Percentiles rank a stretch among this genome's conserved stretches.
Evolutionary conservation across 1,140 invertebrate species (phyloP).

Genomic region (Orussus abietinus): DNA sequence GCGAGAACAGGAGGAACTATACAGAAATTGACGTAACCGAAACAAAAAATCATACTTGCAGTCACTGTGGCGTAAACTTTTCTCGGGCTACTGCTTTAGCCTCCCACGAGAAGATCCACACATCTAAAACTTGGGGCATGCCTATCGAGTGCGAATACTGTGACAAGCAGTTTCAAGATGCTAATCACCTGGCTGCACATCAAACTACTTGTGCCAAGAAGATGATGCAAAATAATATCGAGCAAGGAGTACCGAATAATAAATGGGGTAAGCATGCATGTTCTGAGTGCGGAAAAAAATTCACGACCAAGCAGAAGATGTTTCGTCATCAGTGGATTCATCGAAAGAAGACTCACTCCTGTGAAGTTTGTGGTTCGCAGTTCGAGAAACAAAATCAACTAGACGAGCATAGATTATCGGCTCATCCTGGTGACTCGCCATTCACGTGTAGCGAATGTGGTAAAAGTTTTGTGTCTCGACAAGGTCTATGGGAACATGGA

Average conservation of each 20-base stretch:
- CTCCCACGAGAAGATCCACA: constrained; percentile 41
- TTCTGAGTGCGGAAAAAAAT: constrained; percentile 50
- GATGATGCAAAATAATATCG: constrained; percentile 35
- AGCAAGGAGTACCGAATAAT: constrained; percentile 28
- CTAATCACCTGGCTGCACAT: constrained; percentile 35
- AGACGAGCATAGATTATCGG: constrained; percentile 47
- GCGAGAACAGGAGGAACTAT: constrained; percentile 19
- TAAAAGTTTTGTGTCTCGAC: constrained; percentile 50
- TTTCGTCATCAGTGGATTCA: constrained; percentile 56
- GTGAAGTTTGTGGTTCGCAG: constrained; percentile 49
- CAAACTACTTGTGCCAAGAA: constrained; percentile 45
- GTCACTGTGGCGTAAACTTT: constrained; percentile 41
- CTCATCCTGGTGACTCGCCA: constrained; percentile 48
- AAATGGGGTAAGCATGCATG: constrained; percentile 51
- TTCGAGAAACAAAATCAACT: constrained; percentile 48
- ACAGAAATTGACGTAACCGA: constrained; percentile 23
- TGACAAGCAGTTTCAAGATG: constrained; percentile 49
- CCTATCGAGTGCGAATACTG: constrained; percentile 49
- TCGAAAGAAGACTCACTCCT: constrained; percentile 50
- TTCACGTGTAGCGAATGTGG: constrained; percentile 51
- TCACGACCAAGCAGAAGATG: constrained; percentile 55
- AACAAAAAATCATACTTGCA: constrained; percentile 29
- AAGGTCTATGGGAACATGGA: constrained; percentile 54
- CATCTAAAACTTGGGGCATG: constrained; percentile 31
- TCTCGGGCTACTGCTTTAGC: constrained; percentile 33